Evolutionary conservation across 2,888 invertebrate species (phyloP).

Genomic region (Anticlea derivata): DNA sequence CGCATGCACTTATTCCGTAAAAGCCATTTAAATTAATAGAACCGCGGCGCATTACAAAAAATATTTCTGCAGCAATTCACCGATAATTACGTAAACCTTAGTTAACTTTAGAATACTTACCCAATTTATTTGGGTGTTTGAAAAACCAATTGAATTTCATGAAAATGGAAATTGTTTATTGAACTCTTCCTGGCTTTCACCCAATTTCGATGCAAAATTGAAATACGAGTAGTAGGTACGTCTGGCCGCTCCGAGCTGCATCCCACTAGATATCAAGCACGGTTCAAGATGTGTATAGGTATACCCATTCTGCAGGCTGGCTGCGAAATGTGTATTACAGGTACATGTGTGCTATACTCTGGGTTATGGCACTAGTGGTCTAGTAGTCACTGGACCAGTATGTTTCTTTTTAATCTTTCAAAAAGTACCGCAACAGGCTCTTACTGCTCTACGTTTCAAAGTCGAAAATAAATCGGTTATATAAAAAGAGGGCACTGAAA

Average conservation of each 20-base stretch:
- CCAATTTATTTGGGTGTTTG: not conserved
- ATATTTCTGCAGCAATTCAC: not conserved
- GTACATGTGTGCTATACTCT: too few relatives aligned
- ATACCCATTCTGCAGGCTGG: too few relatives aligned
- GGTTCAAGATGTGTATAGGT: too few relatives aligned
- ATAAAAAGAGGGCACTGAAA: too few relatives aligned
- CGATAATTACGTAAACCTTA: not conserved
- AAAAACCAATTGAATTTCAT: not conserved
- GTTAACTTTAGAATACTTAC: not conserved
- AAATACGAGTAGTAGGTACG: conserved; percentile 6
- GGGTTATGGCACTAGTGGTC: too few relatives aligned
- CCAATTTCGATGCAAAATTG: conserved; percentile 13
- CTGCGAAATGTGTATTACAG: too few relatives aligned
- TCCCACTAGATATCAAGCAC: too few relatives aligned
- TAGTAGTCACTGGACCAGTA: too few relatives aligned
- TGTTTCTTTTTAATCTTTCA: too few relatives aligned
- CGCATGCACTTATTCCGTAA: not conserved
- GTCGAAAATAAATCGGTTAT: too few relatives aligned
- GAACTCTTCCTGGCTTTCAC: conserved; percentile 11
- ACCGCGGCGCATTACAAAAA: not conserved
- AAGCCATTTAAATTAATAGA: not conserved
- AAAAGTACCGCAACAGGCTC: too few relatives aligned
- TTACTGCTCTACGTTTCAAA: too few relatives aligned
- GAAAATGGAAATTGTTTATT: conserved; percentile 16
- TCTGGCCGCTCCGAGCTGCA: not conserved